These are phyloP conservation scores for Chrosomus eos DNA, from an alignment of 2,797 vertebrate genomes.

Conservation along the genomic window DNA sequence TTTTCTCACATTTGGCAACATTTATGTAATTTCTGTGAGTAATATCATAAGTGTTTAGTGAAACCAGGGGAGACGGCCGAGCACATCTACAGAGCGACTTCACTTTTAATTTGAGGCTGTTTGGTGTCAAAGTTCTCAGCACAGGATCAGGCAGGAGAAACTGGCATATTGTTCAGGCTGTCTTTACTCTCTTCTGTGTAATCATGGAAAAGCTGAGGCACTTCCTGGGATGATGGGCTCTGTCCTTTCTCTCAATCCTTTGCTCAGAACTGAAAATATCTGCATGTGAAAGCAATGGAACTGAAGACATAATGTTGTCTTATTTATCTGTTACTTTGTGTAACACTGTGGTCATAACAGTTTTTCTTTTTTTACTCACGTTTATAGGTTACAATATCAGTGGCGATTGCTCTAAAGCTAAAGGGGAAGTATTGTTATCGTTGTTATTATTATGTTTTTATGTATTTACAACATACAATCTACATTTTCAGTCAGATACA, in stretches of 20 bases:
- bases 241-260: constrained; percentile 54
- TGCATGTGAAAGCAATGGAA: constrained; percentile 74
- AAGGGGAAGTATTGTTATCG: neutral
- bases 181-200: constrained; percentile 67
- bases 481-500: neutral
- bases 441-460: neutral
- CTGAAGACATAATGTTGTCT: constrained; percentile 26
- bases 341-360: neutral
- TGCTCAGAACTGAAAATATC: constrained; percentile 72
- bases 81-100: constrained; percentile 71
- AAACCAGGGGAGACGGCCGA: constrained; percentile 74
- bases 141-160: constrained; percentile 66
- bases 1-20: constrained; percentile 77
- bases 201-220: constrained; percentile 72
- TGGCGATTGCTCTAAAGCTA: neutral
- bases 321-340: constrained; percentile 12
- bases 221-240: constrained; percentile 72
- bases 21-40: constrained; percentile 71
- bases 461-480: neutral
- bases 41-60: constrained; percentile 78
- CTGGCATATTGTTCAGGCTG: constrained; percentile 70
- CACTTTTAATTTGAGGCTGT: constrained; percentile 70
- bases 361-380: neutral
- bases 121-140: constrained; percentile 72
- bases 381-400: neutral